phyloP scores from a whole-genome alignment of 2,888 invertebrate genomes.

The Meiosimyza decipiens region DNA sequence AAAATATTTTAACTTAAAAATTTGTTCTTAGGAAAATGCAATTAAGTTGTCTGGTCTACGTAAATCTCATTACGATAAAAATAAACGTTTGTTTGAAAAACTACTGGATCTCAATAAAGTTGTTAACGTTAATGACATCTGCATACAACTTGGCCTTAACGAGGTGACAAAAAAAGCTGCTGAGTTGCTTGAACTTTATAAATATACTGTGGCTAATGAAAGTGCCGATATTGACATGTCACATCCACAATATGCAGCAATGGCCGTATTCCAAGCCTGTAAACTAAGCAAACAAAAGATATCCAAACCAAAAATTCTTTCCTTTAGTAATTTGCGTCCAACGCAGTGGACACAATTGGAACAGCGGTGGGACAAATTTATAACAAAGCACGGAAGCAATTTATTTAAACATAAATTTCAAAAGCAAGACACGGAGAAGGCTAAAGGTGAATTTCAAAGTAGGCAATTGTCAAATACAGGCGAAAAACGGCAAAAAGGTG shows the following conservation, averaged over 20 bases:
- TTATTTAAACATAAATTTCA: slow-evolving; percentile 45
- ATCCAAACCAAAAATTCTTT: slow-evolving; percentile 70
- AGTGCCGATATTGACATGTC: slow-evolving; percentile 70
- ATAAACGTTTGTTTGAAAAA: slow-evolving; percentile 72
- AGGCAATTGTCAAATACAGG: slow-evolving; percentile 34
- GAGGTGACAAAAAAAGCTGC: slow-evolving; percentile 68
- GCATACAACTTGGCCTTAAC: slow-evolving; percentile 70
- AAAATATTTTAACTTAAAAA: neutral
- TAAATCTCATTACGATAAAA: slow-evolving; percentile 70
- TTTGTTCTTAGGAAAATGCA: slow-evolving; percentile 69
- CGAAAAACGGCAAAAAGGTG: slow-evolving; percentile 17
- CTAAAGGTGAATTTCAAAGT: slow-evolving; percentile 18
- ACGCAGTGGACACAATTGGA: slow-evolving; percentile 73
- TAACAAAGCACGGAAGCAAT: slow-evolving; percentile 53
- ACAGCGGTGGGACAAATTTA: slow-evolving; percentile 70
- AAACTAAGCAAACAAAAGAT: slow-evolving; percentile 72
- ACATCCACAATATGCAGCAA: slow-evolving; percentile 75
- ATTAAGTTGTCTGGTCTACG: slow-evolving; percentile 72
- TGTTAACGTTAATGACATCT: slow-evolving; percentile 70
- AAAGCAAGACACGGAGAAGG: slow-evolving; percentile 6
- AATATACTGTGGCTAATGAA: slow-evolving; percentile 53
- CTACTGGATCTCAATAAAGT: slow-evolving; percentile 71
- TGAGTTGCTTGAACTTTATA: slow-evolving; percentile 70
- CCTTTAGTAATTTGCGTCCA: slow-evolving; percentile 71
- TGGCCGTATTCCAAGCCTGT: slow-evolving; percentile 75